Percentiles rank a stretch among this genome's conserved stretches.
Evolutionary conservation across 2,797 vertebrate genomes (phyloP).

Genomic region (Coregonus sp.): DNA sequence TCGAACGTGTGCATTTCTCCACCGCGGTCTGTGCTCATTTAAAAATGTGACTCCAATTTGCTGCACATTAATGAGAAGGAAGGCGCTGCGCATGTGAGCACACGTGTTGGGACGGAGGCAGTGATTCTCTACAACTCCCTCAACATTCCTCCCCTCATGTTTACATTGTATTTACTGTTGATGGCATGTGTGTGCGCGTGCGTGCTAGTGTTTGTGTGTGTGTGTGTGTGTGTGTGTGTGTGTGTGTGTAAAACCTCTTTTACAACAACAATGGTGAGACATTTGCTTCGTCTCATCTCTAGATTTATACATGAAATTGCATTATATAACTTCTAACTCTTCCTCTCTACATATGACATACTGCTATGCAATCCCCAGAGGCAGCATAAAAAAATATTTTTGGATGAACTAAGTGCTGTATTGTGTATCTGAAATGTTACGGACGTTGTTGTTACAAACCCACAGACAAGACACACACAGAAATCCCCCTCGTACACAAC

Average conservation of each 20-base stretch:
- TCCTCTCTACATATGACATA: neutral
- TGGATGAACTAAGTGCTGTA: neutral
- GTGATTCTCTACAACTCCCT: no score
- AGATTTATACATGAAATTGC: no score
- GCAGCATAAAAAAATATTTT: neutral
- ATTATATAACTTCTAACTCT: no score
- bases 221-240: no score
- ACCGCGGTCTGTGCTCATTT: neutral
- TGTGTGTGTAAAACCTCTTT: no score
- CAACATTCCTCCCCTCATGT: no score
- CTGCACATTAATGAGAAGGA: slow-evolving; percentile 3
- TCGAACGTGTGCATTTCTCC: neutral
- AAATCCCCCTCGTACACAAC: slow-evolving; percentile 7
- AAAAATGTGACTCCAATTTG: neutral
- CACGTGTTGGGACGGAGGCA: neutral
- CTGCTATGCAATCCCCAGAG: neutral
- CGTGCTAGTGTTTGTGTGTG: no score
- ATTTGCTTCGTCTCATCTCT: no score
- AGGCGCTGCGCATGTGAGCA: neutral
- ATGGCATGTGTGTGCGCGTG: no score
- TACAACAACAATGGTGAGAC: no score
- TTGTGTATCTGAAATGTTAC: no score
- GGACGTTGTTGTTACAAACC: neutral
- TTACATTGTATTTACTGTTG: no score
- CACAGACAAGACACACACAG: slow-evolving; percentile 13